Evolutionary conservation across 1,140 invertebrate genomes (phyloP).

Genomic region (Lasaia peninsularis): DNA sequence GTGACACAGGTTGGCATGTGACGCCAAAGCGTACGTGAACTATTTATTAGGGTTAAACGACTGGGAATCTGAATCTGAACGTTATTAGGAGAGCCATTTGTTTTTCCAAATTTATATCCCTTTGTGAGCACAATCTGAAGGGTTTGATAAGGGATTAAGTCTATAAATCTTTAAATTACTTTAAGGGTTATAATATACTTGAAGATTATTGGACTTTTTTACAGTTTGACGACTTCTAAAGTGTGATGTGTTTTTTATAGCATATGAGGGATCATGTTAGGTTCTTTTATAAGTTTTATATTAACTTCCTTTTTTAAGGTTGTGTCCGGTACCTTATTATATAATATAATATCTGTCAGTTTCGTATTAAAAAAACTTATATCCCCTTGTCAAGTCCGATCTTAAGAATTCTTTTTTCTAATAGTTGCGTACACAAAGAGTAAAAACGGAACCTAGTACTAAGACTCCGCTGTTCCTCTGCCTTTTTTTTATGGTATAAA

Average conservation of each 20-base stretch:
- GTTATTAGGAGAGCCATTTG: slow-evolving; percentile 8
- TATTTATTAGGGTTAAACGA: slow-evolving; percentile 10
- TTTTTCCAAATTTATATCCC: neutral
- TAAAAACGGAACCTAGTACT: no score
- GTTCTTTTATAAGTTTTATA: no score
- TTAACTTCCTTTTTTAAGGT: no score
- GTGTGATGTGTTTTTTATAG: neutral
- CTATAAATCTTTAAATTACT: neutral
- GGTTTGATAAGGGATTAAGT: slow-evolving; percentile 3
- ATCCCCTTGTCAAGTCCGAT: no score
- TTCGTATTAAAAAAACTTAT: no score
- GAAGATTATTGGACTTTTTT: neutral
- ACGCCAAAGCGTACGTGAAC: neutral
- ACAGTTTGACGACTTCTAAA: neutral
- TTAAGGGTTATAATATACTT: neutral
- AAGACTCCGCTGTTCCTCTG: no score
- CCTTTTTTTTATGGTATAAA: no score
- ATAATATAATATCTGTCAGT: no score
- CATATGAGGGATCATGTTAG: no score
- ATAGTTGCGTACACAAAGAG: no score
- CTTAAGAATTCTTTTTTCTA: no score
- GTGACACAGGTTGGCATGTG: neutral
- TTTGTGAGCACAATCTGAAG: slow-evolving; percentile 9
- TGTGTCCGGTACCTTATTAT: no score
- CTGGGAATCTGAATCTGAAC: slow-evolving; percentile 4